Base-by-base conservation (phyloP, 2,797 vertebrate species). In the Thunnus albacares region DNA sequence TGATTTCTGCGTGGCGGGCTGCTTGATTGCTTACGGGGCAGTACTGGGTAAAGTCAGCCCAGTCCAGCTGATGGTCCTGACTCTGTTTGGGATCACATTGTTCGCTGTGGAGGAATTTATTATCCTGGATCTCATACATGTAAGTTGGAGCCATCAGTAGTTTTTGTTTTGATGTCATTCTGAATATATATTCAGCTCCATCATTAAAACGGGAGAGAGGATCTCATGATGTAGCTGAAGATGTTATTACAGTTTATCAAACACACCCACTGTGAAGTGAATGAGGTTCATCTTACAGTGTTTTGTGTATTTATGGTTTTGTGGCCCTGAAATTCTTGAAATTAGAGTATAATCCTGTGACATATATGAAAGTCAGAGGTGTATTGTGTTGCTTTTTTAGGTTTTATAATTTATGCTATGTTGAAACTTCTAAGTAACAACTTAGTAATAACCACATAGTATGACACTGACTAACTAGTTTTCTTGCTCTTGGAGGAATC, bases 1-100 rank as follows among this genome's bases (percentile, higher is more conserved):
- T 11, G 98, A 99, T 91, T 99, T 99, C 95, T 99, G 98, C 2
- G 97, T 98, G 91, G 98, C 96, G 1, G 96, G 97, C 2, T 98
- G 97, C 72, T 94, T 98, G 52, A 97, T 99, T 22, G 97, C 98
- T 52, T 99, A 97, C 2, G 98, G 98, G 22, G 98, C 97, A 0
- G 81, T 99, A 75, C 92, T 99, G 71, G 98, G 98, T 26, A 99
- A 98, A 92, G 96, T 97, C 89, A 99, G 98, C 85, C 97, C 98
- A 0, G 89, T 99, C 59, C 98, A 99, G 90, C 89, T 99, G 80
- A 77, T 99, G 92, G 82, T 99, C 80, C 90, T 99, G 95, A 98
- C 98, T 5, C 92, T 99, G 82, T 97, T 98, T 92, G 97, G 98
- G 82, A 88, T 99, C 85, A 98, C 97, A 0, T 93, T 99, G 86